A percentile compares a stretch with the other conserved stretches of the same genome.
Evolutionary conservation across 2,113 vertebrate species (phyloP).

Genomic region (Actenoides lindsayi): DNA sequence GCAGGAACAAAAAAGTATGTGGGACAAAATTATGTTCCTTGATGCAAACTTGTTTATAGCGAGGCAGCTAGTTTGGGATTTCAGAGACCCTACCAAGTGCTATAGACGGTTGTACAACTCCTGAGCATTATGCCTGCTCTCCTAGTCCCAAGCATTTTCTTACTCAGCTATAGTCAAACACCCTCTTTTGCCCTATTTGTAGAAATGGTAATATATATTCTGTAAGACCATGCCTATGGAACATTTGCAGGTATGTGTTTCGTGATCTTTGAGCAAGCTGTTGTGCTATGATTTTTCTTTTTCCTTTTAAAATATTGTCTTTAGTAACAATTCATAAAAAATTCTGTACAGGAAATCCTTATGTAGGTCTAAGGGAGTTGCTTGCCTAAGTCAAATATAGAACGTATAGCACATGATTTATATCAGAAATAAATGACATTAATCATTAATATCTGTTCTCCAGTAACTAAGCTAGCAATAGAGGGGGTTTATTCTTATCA

Average conservation of each 20-base stretch:
- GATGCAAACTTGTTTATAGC: not conserved
- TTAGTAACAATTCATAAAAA: not conserved
- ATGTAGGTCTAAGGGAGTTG: not conserved
- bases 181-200: not conserved
- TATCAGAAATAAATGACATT: not conserved
- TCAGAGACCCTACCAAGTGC: not conserved
- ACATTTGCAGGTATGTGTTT: not conserved
- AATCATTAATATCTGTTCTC: not conserved
- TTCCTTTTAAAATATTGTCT: not conserved
- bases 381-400: not conserved
- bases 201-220: not conserved
- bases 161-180: not conserved
- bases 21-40: rapidly evolving
- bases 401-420: not conserved
- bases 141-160: slow-evolving; percentile 42
- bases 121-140: slow-evolving; percentile 41
- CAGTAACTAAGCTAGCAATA: not conserved
- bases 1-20: not conserved
- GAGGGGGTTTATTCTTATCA: not conserved
- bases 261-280: not conserved
- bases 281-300: not conserved
- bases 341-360: not conserved
- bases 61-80: not conserved
- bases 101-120: not conserved
- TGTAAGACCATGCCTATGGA: not conserved